Conservation (phyloP, 2,888 invertebrate genomes). For the Copidosoma aretas region DNA sequence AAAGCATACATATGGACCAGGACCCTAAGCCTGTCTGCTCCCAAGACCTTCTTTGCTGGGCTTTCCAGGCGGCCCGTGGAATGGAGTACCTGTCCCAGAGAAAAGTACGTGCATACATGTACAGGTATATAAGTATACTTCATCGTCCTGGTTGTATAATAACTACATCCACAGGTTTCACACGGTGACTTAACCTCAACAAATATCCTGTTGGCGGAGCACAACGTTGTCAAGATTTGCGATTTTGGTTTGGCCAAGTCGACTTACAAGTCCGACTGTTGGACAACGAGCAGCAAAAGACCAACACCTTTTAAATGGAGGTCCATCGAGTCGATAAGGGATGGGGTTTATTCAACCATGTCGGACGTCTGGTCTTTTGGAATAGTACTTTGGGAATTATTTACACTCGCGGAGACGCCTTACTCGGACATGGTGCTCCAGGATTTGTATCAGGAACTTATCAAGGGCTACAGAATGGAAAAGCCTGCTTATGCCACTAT, state of each 20-base stretch:
- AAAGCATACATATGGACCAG: conserved; percentile 76
- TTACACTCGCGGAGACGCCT: conserved; percentile 84
- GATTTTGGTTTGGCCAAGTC: conserved; percentile 95
- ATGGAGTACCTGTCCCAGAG: conserved; percentile 93
- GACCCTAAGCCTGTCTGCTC: conserved; percentile 76
- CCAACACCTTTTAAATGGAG: conserved; percentile 94
- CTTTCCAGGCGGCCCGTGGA: conserved; percentile 91
- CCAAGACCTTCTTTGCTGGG: conserved; percentile 86
- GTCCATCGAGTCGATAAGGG: conserved; percentile 91
- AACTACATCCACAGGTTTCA: conserved; percentile 61
- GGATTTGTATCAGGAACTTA: conserved; percentile 74
- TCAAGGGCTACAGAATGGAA: conserved; percentile 87
- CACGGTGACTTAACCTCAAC: conserved; percentile 90
- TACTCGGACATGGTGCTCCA: conserved; percentile 84
- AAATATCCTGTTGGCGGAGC: conserved; percentile 86
- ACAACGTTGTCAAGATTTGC: conserved; percentile 93
- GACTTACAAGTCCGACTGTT: conserved; percentile 88
- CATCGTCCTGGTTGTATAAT: too few relatives aligned
- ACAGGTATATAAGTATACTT: too few relatives aligned
- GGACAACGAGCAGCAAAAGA: conserved; percentile 85
- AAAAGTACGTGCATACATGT: conserved; percentile 65
- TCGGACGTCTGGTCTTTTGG: conserved; percentile 96
- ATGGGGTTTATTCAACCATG: conserved; percentile 90
- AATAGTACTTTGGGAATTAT: conserved; percentile 89
- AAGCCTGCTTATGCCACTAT: conserved; percentile 84